Percentiles rank a stretch among this genome's conserved stretches.
phyloP scores from a whole-genome alignment of 2,797 vertebrate genomes.

The Heteromormyrus szaboi region DNA sequence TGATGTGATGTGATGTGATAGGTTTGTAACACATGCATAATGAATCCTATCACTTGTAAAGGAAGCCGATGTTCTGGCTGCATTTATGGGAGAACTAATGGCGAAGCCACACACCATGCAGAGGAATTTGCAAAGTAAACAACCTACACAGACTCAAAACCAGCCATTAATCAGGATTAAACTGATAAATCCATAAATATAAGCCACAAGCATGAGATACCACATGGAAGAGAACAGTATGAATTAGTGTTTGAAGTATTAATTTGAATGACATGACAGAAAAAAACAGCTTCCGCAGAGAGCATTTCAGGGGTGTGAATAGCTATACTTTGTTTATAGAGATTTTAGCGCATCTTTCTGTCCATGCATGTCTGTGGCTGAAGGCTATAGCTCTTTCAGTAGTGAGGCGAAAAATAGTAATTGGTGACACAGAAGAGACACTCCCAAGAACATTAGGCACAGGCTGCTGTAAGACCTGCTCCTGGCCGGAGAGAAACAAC shows the following conservation, averaged over 20 bases:
- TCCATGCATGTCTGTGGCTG: neutral
- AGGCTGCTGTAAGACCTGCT: neutral
- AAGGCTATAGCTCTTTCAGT: neutral
- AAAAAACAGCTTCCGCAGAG: neutral
- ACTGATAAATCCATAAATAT: neutral
- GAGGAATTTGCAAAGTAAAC: neutral
- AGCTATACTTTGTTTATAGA: neutral
- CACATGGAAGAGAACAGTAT: neutral
- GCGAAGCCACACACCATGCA: neutral
- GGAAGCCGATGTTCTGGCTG: neutral
- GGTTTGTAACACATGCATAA: neutral
- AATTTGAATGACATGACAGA: neutral
- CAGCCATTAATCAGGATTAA: neutral
- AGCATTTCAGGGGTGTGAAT: neutral
- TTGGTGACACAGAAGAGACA: neutral
- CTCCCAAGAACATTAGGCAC: neutral
- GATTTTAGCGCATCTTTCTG: neutral
- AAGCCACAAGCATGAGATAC: neutral
- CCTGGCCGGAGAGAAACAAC: neutral
- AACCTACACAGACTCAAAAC: neutral
- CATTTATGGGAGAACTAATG: neutral
- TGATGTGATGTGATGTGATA: neutral
- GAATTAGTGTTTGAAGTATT: neutral
- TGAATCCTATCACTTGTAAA: neutral
- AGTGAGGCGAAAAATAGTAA: neutral